These are phyloP conservation scores for Eubasilissa regina DNA, from an alignment of 1,140 invertebrate genomes.

Conservation along the genomic window DNA sequence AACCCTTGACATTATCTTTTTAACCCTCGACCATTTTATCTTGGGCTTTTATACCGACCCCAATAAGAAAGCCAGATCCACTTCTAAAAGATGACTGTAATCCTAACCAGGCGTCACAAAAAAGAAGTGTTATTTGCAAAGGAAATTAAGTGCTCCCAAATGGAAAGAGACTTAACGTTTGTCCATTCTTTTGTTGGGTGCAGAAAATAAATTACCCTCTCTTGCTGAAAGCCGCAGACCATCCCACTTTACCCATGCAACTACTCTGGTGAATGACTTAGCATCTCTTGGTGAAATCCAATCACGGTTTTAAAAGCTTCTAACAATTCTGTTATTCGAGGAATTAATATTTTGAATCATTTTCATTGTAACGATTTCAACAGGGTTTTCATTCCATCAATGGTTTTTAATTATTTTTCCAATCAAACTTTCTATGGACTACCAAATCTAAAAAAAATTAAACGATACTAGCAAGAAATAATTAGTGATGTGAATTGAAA, in stretches of 20 bases:
- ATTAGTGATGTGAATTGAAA: too few species aligned
- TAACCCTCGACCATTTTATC: slow-evolving; percentile 28
- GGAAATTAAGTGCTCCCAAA: slow-evolving; percentile 27
- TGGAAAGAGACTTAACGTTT: slow-evolving; percentile 25
- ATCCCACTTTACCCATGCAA: not conserved
- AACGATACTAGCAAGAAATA: too few species aligned
- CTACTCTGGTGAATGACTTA: not conserved
- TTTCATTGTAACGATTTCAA: too few species aligned
- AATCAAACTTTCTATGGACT: too few species aligned
- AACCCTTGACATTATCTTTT: slow-evolving; percentile 1
- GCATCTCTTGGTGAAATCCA: slow-evolving; percentile 14
- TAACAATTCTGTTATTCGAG: too few species aligned
- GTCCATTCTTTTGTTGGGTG: not conserved
- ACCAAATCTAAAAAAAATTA: too few species aligned
- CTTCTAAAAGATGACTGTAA: not conserved
- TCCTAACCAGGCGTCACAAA: slow-evolving; percentile 5
- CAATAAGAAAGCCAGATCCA: not conserved
- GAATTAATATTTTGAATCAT: too few species aligned
- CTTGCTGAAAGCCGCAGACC: not conserved
- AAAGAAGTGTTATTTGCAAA: slow-evolving; percentile 25
- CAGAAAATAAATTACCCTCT: not conserved
- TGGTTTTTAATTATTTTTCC: too few species aligned
- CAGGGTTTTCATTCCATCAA: too few species aligned
- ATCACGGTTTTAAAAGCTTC: slow-evolving; percentile 2
- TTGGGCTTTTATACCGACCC: slow-evolving; percentile 3